Conservation (phyloP, 2,113 vertebrate genomes). For the Tangachromis dhanisi region DNA sequence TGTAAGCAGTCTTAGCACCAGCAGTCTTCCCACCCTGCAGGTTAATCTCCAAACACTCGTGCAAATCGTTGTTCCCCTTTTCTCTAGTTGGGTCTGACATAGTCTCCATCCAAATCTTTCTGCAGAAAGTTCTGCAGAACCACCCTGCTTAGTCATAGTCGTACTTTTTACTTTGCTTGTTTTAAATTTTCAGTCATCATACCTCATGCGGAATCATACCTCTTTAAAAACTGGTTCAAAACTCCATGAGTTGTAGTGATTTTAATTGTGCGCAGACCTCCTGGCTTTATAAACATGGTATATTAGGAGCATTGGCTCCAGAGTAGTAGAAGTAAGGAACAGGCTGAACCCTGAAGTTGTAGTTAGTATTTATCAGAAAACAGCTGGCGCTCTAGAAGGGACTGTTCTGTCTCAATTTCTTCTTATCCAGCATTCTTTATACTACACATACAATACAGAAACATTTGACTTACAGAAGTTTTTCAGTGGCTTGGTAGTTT, state of each 20-base stretch:
- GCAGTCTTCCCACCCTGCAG: not conserved
- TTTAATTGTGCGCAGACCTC: not conserved
- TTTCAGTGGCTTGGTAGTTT: not conserved
- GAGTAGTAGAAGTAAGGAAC: not conserved
- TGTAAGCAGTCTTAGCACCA: not conserved
- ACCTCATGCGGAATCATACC: accelerated
- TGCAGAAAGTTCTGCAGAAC: not conserved
- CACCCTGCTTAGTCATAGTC: not conserved
- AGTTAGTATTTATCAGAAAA: not conserved
- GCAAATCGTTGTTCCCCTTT: not conserved
- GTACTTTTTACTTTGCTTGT: not conserved
- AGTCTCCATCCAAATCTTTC: not conserved
- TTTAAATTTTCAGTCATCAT: not conserved
- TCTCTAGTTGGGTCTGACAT: not conserved
- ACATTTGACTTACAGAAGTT: not conserved
- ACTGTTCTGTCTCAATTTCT: not conserved
- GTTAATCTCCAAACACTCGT: not conserved
- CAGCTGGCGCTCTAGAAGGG: not conserved
- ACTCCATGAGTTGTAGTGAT: not conserved
- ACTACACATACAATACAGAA: not conserved
- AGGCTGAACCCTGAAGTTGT: not conserved
- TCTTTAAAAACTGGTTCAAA: not conserved
- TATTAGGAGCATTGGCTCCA: not conserved
- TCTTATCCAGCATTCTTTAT: not conserved
- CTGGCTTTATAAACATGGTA: not conserved